phyloP scores from a whole-genome alignment of 2,113 vertebrate species.

The Zootoca vivipara region DNA sequence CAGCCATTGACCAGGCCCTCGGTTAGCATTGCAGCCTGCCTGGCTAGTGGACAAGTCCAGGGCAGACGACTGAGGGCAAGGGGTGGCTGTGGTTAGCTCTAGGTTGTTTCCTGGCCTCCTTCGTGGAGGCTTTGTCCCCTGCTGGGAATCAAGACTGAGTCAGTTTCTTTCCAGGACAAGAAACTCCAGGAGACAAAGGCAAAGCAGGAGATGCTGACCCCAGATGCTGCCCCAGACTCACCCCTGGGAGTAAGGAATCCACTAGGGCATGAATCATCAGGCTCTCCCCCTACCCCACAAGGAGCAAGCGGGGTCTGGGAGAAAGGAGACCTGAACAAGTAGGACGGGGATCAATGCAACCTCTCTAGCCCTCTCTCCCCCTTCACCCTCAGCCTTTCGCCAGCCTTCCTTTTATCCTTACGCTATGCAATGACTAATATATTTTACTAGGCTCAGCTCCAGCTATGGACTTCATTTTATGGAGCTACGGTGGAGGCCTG shows the following conservation, averaged over 20 bases:
- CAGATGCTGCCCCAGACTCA: constrained; percentile 10
- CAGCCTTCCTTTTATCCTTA: constrained; percentile 2
- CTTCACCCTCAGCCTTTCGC: not conserved
- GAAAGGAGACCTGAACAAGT: not conserved
- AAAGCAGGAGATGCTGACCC: not conserved
- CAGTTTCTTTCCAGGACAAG: constrained; percentile 14
- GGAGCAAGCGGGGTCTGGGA: constrained; percentile 9
- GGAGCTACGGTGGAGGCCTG: not conserved
- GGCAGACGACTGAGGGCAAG: not conserved
- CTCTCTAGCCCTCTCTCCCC: not conserved
- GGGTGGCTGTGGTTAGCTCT: not conserved
- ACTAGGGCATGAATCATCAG: constrained; percentile 10
- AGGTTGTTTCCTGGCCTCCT: not conserved
- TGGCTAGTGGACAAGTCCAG: not conserved
- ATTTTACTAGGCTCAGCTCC: not conserved
- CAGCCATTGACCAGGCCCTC: not conserved
- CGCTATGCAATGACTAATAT: constrained; percentile 5
- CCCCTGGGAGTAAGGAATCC: not conserved
- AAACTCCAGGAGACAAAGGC: constrained; percentile 14
- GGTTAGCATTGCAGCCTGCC: not conserved
- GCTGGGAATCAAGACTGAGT: constrained; percentile 25
- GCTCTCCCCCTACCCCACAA: not conserved
- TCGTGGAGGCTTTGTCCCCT: constrained; percentile 21
- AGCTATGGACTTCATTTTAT: constrained; percentile 6
- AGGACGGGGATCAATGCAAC: constrained; percentile 1